phyloP scores from a whole-genome alignment of 2,797 vertebrate genomes.

The Vipera ursinii region DNA sequence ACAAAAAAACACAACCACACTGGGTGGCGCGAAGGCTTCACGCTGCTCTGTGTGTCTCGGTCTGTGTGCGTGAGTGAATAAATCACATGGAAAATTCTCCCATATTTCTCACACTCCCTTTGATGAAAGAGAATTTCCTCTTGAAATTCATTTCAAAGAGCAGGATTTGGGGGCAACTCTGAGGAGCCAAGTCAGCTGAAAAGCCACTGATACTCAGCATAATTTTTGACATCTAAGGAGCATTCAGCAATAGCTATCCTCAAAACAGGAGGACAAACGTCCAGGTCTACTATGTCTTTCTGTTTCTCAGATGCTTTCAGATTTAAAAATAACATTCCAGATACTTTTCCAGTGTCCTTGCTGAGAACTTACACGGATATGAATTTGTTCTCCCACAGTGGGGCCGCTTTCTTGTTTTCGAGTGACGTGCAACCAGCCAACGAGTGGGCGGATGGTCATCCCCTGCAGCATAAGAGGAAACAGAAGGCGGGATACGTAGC shows the following conservation, averaged over 20 bases:
- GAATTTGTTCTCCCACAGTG: slow-evolving; percentile 82
- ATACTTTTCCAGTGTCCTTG: background rate
- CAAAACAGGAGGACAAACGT: background rate
- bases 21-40: slow-evolving; percentile 1
- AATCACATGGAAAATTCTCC: background rate
- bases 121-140: background rate
- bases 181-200: background rate
- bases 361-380: slow-evolving; percentile 74
- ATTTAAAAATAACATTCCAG: background rate
- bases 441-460: slow-evolving; percentile 82
- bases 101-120: background rate
- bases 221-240: background rate
- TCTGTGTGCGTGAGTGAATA: background rate
- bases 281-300: background rate
- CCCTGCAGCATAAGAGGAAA: slow-evolving; percentile 64
- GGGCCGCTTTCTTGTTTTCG: slow-evolving; percentile 78
- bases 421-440: slow-evolving; percentile 82
- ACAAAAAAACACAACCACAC: background rate
- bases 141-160: background rate
- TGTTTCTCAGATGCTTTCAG: background rate
- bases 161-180: background rate
- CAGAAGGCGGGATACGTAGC: background rate
- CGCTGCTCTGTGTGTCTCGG: background rate
- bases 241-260: background rate
- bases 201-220: background rate